Evolutionary conservation across 2,888 invertebrate species (phyloP).

Genomic region (Belgica antarctica): DNA sequence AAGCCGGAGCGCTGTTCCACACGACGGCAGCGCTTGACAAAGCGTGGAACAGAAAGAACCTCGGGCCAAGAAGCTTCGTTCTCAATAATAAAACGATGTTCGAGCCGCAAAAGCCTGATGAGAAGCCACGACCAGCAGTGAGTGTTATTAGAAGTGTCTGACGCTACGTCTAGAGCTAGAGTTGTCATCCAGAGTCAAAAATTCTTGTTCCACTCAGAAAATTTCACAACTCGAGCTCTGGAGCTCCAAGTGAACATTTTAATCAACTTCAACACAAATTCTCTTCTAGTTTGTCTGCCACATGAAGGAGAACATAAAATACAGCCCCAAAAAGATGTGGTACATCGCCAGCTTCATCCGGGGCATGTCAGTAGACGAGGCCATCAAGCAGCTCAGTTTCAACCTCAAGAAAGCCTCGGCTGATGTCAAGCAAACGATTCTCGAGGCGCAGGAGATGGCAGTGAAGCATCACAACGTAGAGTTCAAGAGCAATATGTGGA

Average conservation of each 20-base stretch:
- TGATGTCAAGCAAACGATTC: slow-evolving; percentile 71
- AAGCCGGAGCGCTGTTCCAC: slow-evolving; percentile 14
- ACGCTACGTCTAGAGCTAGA: too few relatives aligned
- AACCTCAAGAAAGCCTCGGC: slow-evolving; percentile 74
- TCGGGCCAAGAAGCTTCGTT: slow-evolving; percentile 60
- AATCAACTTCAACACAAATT: slow-evolving; percentile 32
- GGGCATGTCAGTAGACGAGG: slow-evolving; percentile 92
- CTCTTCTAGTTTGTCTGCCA: slow-evolving; percentile 81
- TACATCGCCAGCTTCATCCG: slow-evolving; percentile 83
- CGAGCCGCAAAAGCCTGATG: slow-evolving; percentile 72
- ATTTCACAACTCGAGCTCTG: too few relatives aligned
- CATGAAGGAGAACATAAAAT: slow-evolving; percentile 78
- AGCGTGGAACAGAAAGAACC: slow-evolving; percentile 51
- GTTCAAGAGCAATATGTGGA: slow-evolving; percentile 91
- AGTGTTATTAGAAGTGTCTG: too few relatives aligned
- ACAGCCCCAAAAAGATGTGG: slow-evolving; percentile 91
- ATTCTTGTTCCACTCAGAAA: not conserved
- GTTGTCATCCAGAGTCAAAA: slow-evolving; percentile 27
- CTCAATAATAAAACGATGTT: slow-evolving; percentile 71
- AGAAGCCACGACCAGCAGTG: slow-evolving; percentile 81
- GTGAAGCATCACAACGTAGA: slow-evolving; percentile 89
- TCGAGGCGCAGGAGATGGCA: slow-evolving; percentile 87
- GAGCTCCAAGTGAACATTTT: too few relatives aligned
- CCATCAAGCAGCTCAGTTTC: slow-evolving; percentile 84
- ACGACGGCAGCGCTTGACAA: slow-evolving; percentile 43